Percentiles rank a stretch among this genome's conserved stretches.
Evolutionary conservation across 2,113 vertebrate genomes (phyloP).

Genomic region (Seriola quinqueradiata): DNA sequence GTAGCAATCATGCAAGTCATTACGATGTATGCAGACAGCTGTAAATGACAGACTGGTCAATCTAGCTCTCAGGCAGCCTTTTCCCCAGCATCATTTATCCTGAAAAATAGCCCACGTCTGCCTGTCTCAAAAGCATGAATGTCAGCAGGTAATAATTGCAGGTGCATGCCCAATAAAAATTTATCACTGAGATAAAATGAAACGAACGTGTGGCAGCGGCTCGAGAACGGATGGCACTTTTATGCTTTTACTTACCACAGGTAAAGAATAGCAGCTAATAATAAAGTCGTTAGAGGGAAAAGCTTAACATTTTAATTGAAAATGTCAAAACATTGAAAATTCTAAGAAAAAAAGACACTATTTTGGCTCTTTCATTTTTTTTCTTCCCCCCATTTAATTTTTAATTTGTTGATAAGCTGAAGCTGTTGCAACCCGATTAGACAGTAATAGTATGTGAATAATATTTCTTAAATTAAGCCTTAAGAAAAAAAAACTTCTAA

Average conservation of each 20-base stretch:
- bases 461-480: conserved; percentile 19
- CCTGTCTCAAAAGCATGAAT: conserved; percentile 62
- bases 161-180: conserved; percentile 64
- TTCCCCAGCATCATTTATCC: conserved; percentile 87
- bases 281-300: conserved; percentile 14
- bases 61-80: conserved; percentile 82
- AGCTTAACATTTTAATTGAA: conserved; percentile 60
- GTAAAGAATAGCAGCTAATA: conserved; percentile 49
- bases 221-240: conserved; percentile 50
- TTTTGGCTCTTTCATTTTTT: not conserved
- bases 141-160: conserved; percentile 73
- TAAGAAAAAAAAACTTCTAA: not conserved
- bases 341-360: not conserved
- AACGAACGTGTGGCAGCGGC: conserved; percentile 35
- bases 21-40: conserved; percentile 82
- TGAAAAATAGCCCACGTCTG: conserved; percentile 72
- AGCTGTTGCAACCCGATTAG: not conserved
- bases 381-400: not conserved
- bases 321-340: conserved; percentile 48
- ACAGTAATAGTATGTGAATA: not conserved
- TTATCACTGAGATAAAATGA: conserved; percentile 67
- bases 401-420: conserved; percentile 9
- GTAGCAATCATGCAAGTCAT: conserved; percentile 77
- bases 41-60: conserved; percentile 88
- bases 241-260: conserved; percentile 33